Conservation (phyloP, 30 jellyfish, hydroid and myxozoan species). For the Chrysaora quinquecirrha region DNA sequence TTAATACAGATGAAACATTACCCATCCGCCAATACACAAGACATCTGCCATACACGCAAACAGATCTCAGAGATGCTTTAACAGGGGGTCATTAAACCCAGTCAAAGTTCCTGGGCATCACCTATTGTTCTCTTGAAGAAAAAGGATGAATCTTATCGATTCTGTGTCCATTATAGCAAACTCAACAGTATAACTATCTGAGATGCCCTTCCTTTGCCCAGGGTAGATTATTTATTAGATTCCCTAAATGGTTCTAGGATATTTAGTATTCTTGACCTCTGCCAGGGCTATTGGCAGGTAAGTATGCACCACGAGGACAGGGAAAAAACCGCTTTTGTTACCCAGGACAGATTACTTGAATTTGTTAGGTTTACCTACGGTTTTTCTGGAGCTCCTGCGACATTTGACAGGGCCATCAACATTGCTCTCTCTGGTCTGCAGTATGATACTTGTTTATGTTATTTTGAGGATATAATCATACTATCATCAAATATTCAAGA, state of each 20-base stretch:
- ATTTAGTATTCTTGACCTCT: conserved; percentile 61
- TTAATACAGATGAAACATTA: neutral
- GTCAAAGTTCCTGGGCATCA: conserved; percentile 42
- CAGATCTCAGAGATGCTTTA: conserved; percentile 10
- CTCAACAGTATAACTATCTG: conserved; percentile 38
- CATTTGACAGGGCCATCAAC: conserved; percentile 34
- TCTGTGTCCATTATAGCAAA: conserved; percentile 52
- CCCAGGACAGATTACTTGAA: conserved; percentile 35
- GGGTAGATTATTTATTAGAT: conserved; percentile 53
- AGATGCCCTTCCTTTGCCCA: conserved; percentile 70
- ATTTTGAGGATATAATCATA: conserved; percentile 32
- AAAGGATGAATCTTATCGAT: conserved; percentile 41
- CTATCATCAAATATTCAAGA: conserved; percentile 5
- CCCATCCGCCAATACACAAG: conserved; percentile 28
- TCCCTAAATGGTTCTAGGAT: conserved; percentile 18
- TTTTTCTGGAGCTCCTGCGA: conserved; percentile 44
- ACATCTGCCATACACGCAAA: neutral
- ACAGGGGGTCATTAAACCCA: conserved; percentile 35
- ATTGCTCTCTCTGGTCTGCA: conserved; percentile 33
- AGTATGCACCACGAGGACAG: conserved; percentile 48
- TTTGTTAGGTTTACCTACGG: conserved; percentile 45
- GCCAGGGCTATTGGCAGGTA: conserved; percentile 63
- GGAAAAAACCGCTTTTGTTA: conserved; percentile 38
- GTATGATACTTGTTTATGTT: conserved; percentile 31
- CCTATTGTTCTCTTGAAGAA: conserved; percentile 40